Evolutionary conservation across 92 coral and sea anemone genomes (phyloP).

Genomic region (Nematostella vectensis): DNA sequence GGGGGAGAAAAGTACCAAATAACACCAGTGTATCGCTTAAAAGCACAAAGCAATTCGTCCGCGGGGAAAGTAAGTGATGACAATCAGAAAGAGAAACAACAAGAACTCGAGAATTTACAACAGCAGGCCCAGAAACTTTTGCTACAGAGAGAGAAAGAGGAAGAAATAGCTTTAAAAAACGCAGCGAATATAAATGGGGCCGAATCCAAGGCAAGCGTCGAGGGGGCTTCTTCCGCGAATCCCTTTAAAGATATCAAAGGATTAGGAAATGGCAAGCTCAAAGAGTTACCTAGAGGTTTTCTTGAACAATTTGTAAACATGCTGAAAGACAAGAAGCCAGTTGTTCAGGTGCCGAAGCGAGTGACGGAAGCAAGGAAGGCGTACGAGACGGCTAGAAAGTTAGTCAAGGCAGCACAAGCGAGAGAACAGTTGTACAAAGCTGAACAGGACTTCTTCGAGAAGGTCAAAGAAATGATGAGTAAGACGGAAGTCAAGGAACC

Average conservation of each 20-base stretch:
- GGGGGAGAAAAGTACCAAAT: too few species aligned
- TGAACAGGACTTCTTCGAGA: conserved; percentile 66
- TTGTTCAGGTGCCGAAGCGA: conserved; percentile 36
- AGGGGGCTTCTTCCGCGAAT: too few species aligned
- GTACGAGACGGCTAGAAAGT: conserved; percentile 67
- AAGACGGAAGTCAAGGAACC: conserved; percentile 27
- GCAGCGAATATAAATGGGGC: too few species aligned
- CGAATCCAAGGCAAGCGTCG: too few species aligned
- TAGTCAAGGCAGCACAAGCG: conserved; percentile 77
- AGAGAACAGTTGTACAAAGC: conserved; percentile 75
- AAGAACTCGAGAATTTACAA: conserved; percentile 4
- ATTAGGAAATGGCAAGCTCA: too few species aligned
- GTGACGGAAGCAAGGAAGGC: conserved; percentile 66
- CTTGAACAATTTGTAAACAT: too few species aligned
- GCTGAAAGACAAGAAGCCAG: conserved; percentile 1
- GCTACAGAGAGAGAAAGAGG: conserved; percentile 28
- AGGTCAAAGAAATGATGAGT: conserved; percentile 71
- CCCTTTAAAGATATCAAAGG: too few species aligned
- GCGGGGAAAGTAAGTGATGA: too few species aligned
- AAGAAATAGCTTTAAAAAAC: too few species aligned
- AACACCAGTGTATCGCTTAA: too few species aligned
- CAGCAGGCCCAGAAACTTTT: conserved; percentile 13
- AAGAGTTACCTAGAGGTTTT: too few species aligned
- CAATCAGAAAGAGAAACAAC: background rate
- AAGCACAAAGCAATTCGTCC: too few species aligned